These are phyloP conservation scores for Spicauda simplicius DNA, from an alignment of 2,888 invertebrate species.

Conservation along the genomic window DNA sequence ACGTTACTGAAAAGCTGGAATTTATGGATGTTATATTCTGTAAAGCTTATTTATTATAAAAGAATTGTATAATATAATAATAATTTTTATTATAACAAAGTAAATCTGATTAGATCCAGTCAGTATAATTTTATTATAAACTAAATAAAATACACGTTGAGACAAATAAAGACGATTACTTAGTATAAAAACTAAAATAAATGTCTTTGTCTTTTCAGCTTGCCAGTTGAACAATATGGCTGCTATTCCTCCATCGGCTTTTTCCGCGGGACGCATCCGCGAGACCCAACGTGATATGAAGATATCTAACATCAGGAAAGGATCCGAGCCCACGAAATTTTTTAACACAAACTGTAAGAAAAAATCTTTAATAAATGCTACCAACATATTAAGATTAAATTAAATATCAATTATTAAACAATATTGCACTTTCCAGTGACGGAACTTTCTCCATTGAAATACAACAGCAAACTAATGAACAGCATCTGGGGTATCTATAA, in stretches of 20 bases:
- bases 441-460: constrained; percentile 89
- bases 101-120: no score
- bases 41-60: no score
- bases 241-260: constrained; percentile 91
- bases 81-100: no score
- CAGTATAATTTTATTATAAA: no score
- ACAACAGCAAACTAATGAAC: constrained; percentile 95
- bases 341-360: constrained; percentile 71
- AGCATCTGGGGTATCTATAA: constrained; percentile 97
- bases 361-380: background rate
- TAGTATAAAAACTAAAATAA: background rate
- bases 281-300: constrained; percentile 84
- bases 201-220: constrained; percentile 52
- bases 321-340: constrained; percentile 61
- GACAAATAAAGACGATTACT: no score
- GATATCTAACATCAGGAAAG: constrained; percentile 78
- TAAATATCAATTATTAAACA: background rate
- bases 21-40: no score
- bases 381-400: no score
- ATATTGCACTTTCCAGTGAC: constrained; percentile 73
- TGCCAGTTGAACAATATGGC: constrained; percentile 86
- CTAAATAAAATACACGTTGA: no score
- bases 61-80: no score
- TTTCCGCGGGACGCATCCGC: constrained; percentile 89
- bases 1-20: no score